These are phyloP conservation scores for Ictalurus furcatus DNA, from an alignment of 2,113 vertebrate genomes.

Conservation along the genomic window DNA sequence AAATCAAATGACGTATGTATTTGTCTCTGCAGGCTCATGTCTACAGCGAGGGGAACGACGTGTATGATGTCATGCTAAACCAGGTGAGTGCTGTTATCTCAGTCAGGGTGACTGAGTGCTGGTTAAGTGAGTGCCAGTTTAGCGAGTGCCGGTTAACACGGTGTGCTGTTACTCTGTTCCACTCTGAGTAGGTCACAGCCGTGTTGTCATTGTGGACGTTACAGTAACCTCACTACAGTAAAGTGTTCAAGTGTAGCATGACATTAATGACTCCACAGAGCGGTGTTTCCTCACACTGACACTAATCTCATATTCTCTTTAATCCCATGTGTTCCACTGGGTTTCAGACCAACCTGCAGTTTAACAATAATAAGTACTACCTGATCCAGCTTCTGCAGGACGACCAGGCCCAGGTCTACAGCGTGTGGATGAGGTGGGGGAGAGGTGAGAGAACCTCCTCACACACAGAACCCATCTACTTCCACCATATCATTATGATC, in stretches of 20 bases:
- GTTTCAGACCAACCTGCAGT: slow-evolving; percentile 85
- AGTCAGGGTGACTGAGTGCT: not conserved
- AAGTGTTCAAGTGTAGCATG: not conserved
- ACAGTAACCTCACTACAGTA: not conserved
- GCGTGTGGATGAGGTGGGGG: slow-evolving; percentile 90
- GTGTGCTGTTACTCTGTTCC: not conserved
- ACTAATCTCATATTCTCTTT: not conserved
- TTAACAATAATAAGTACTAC: slow-evolving; percentile 93
- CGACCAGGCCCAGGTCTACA: slow-evolving; percentile 74
- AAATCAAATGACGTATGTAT: not conserved
- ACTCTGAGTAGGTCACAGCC: not conserved
- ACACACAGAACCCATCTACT: not conserved
- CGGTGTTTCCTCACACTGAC: not conserved
- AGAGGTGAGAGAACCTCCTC: slow-evolving; percentile 70
- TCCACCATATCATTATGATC: not conserved
- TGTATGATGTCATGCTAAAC: slow-evolving; percentile 88
- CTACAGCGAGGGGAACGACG: slow-evolving; percentile 78
- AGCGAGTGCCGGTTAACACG: not conserved
- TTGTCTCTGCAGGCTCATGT: slow-evolving; percentile 77
- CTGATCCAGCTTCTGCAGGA: slow-evolving; percentile 87
- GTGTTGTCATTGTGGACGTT: not conserved
- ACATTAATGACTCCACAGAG: not conserved
- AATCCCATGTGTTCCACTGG: not conserved
- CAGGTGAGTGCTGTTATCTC: slow-evolving; percentile 73
- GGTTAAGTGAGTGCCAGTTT: not conserved